Conservation (phyloP, 2,888 invertebrate genomes). For the Leucania comma region DNA sequence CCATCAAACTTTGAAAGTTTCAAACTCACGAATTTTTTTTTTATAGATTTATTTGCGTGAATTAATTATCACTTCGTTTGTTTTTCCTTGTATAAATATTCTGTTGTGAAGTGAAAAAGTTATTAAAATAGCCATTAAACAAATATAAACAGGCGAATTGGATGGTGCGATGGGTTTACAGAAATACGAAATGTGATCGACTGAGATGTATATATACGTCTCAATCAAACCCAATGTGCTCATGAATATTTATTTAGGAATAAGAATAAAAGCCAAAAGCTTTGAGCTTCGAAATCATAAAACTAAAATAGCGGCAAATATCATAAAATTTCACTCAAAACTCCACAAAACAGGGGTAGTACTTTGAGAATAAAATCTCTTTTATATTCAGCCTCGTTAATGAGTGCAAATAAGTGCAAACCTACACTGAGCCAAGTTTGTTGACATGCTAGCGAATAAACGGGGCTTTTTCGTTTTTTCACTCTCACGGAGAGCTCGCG, state of each 20-base stretch:
- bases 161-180: not conserved
- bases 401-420: constrained; percentile 72
- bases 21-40: constrained; percentile 74
- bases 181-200: not conserved
- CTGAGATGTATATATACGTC: no score
- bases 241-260: not conserved
- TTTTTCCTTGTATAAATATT: constrained; percentile 34
- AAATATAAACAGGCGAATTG: constrained; percentile 4
- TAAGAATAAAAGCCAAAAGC: not conserved
- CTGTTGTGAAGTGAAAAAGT: constrained; percentile 13
- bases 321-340: constrained; percentile 1
- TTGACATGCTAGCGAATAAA: constrained; percentile 72
- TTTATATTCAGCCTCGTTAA: constrained; percentile 73
- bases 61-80: constrained; percentile 47
- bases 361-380: constrained; percentile 63
- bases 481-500: constrained; percentile 64
- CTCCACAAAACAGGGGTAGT: constrained; percentile 1
- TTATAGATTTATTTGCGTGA: constrained; percentile 64
- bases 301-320: constrained; percentile 14
- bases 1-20: constrained; percentile 84
- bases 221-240: not conserved
- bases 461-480: constrained; percentile 65
- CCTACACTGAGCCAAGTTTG: constrained; percentile 69
- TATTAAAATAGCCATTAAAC: constrained; percentile 25
- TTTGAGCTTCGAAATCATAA: constrained; percentile 5